Evolutionary conservation across 30 jellyfish, hydroid and myxozoan genomes (phyloP).

Genomic region (Hydra vulgaris): DNA sequence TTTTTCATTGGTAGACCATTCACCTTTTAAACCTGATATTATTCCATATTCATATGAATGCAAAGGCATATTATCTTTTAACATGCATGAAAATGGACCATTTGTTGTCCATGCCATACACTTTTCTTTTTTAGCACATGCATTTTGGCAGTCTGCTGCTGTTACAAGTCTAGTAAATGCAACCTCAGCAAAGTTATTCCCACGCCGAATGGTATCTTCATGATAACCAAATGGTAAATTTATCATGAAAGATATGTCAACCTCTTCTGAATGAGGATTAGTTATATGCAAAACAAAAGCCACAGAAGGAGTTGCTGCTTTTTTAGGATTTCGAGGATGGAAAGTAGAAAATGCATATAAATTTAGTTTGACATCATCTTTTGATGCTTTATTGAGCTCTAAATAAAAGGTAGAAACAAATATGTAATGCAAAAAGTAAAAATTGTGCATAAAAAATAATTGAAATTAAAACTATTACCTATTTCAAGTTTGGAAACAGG

Average conservation of each 20-base stretch:
- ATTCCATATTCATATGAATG: conserved; percentile 94
- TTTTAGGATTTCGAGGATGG: conserved; percentile 88
- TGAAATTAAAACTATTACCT: conserved; percentile 20
- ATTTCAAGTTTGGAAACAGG: conserved; percentile 76
- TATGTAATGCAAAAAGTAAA: too few species aligned
- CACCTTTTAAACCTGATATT: conserved; percentile 86
- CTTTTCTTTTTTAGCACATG: conserved; percentile 74
- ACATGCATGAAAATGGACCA: conserved; percentile 91
- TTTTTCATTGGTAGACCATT: conserved; percentile 51
- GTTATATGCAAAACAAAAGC: conserved; percentile 62
- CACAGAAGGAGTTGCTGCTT: conserved; percentile 83
- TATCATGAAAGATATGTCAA: conserved; percentile 68
- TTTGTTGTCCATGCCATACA: conserved; percentile 98
- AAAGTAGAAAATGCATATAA: conserved; percentile 70
- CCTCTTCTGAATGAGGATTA: conserved; percentile 66
- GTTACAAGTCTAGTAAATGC: conserved; percentile 53
- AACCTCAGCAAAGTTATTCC: conserved; percentile 50
- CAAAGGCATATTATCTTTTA: conserved; percentile 89
- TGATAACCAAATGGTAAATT: conserved; percentile 81
- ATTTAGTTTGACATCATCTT: conserved; percentile 44
- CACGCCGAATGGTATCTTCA: conserved; percentile 94
- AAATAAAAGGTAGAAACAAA: too few species aligned
- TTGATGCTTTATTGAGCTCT: conserved; percentile 41
- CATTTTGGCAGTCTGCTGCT: conserved; percentile 92
- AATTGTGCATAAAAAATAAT: too few species aligned